Evolutionary conservation across 2,797 vertebrate species (phyloP), one percentile per base, ranked within the genome.

Genomic region (Malurus splendens): DNA sequence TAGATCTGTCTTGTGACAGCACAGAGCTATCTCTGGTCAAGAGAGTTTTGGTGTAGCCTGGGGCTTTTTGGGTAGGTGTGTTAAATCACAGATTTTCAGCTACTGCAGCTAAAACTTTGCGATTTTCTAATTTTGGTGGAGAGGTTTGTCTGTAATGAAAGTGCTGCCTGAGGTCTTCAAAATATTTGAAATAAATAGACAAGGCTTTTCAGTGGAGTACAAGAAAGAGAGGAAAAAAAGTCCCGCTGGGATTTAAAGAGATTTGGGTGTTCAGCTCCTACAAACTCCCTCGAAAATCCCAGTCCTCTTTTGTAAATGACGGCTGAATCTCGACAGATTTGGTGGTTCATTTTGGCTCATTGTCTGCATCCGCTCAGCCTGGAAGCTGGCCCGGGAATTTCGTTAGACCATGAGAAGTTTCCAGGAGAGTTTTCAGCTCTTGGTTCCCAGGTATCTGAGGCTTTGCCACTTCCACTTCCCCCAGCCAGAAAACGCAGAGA

Each of bases 391-490:
- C 93, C 48, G 66, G 94, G 93, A 94, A 90, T 94, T 94, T 93
- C 70, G 82, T 93, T 95, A 93, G 90, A 94, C 86, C 90, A 89
- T 90, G 80, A 90, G 91, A 91, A 93, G 72, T 93, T 95, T 95
- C 91, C 95, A 95, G 88, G 86, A 91, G 91, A 94, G 90, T 64
- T 94, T 95, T 94, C 88, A 95, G 93, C 61, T 91, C 73, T 87
- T 75, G 88, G 82, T 95, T 95, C 95, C 93, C 94, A 95, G 95
- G 93, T 94, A 95, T 93, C 91, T 85, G 86, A 94, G 95, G 91
- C 88, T 94, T 82, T 93, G 94, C 90, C 93, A 91, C 94, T 93
- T 95, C 93, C 90, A 93, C 88, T 87, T 92, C 62, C 73, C 82
- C 62, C 84, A 82, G 89, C 93, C 95, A 95, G 95, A 92, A 93